phyloP scores from a whole-genome alignment of 2,797 vertebrate genomes.

The Clarias fuscus region DNA sequence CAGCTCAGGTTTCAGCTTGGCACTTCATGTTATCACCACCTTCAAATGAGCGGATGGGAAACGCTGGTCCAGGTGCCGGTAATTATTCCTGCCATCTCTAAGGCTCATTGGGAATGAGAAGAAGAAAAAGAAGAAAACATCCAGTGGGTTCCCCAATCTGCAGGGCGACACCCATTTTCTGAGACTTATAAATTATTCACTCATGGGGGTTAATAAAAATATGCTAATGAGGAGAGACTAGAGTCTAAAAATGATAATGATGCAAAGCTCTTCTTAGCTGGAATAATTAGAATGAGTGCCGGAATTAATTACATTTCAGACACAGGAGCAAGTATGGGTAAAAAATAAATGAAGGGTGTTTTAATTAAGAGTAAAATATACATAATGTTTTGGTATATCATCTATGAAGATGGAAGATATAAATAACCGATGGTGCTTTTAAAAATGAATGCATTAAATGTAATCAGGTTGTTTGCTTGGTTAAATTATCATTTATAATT shows the following conservation, averaged over 20 bases:
- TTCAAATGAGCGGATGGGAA: slow-evolving; percentile 41
- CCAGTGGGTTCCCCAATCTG: slow-evolving; percentile 34
- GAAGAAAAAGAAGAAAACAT: slow-evolving; percentile 28
- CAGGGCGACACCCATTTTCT: slow-evolving; percentile 60
- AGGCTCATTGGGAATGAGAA: slow-evolving; percentile 25
- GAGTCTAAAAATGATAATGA: slow-evolving; percentile 68
- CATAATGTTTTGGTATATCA: slow-evolving; percentile 3
- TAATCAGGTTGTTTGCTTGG: neutral
- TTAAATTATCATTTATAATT: neutral
- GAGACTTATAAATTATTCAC: slow-evolving; percentile 73
- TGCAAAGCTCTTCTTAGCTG: slow-evolving; percentile 71
- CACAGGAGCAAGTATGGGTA: slow-evolving; percentile 18
- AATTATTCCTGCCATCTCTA: slow-evolving; percentile 53
- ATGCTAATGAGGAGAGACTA: slow-evolving; percentile 72
- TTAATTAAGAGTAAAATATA: slow-evolving; percentile 29
- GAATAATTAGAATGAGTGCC: slow-evolving; percentile 77
- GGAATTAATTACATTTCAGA: slow-evolving; percentile 67
- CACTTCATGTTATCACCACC: slow-evolving; percentile 40
- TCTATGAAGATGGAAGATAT: slow-evolving; percentile 24
- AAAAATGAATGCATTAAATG: neutral
- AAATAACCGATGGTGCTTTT: neutral
- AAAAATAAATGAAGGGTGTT: slow-evolving; percentile 28
- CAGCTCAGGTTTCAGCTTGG: slow-evolving; percentile 52
- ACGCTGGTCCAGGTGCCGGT: slow-evolving; percentile 45
- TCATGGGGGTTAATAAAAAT: slow-evolving; percentile 75